Evolutionary conservation across 2,113 vertebrate genomes (phyloP), one percentile per base, ranked within the genome.

Genomic region (Xenus cinereus): DNA sequence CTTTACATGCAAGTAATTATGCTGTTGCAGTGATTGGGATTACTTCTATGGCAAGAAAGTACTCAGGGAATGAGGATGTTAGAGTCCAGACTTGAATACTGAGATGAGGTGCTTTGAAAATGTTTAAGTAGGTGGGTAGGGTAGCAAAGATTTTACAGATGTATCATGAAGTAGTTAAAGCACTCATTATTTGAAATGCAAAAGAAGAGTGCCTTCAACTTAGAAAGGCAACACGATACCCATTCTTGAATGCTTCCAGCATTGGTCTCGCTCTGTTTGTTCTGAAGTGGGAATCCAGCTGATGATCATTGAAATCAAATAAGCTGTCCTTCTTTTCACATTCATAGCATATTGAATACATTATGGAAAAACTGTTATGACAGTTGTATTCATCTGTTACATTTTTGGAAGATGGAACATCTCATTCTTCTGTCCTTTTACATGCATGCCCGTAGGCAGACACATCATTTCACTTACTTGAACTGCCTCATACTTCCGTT

Each of bases 311-410:
- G 92, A 92, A 95, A 87, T 94, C 14, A 81, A 88, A 92, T 76
- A 66, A 68, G 35, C 64, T 57, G 64, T 17, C 39, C 64, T 93
- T 81, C 60, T 78, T 48, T 78, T 90, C 35, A 68, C 33, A 45
- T 75, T 89, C 22, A 14, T 27, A 86, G 56, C 76, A 46, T 63
- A 80, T 41, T 91, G 82, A 90, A 91, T 88, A 22, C 30, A 57
- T 91, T 82, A 86, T 39, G 28, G 80, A 82, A 82, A 93, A 90
- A n/a, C 16, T 54, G 17, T 80, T 78, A 84, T 50, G 77, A 43
- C 88, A 73, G 64, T 79, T 94, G 71, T 90, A 78, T 84, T 93
- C 26, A 48, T 88, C 84, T 89, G 73, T 93, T 93, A 82, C 37
- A 5, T 84, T 97, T 96, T 67, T 71, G 28, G 87, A 77, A 91